These are phyloP conservation scores for Muscicapa comitata DNA, from an alignment of 2,797 vertebrate genomes.

Conservation along the genomic window DNA sequence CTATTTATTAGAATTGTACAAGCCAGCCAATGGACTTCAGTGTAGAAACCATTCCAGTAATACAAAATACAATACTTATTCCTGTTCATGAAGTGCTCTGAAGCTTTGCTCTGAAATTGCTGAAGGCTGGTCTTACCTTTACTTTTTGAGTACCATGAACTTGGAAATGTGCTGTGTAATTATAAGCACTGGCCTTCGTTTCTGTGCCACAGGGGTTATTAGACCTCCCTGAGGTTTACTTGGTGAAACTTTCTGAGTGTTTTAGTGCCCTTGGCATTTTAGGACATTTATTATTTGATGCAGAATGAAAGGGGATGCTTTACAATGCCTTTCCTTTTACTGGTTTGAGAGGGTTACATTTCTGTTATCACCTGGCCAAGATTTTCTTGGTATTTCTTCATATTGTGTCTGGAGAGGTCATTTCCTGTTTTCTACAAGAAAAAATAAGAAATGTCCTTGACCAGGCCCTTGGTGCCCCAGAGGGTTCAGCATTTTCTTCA, in stretches of 20 bases:
- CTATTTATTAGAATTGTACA: background rate
- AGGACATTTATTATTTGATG: background rate
- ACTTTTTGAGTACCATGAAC: background rate
- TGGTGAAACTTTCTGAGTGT: background rate
- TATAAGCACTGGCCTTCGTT: background rate
- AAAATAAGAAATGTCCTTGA: background rate
- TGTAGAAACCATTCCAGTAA: background rate
- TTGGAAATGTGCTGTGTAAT: background rate
- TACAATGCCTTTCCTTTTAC: background rate
- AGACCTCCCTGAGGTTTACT: background rate
- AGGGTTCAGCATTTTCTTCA: constrained; percentile 26
- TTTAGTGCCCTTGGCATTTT: background rate
- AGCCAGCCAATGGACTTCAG: background rate
- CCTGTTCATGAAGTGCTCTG: background rate
- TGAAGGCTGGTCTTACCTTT: background rate
- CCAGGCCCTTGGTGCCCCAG: background rate
- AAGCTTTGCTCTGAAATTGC: background rate
- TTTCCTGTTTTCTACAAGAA: background rate
- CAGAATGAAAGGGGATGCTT: background rate
- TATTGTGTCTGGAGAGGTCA: background rate
- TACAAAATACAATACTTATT: background rate
- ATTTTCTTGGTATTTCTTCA: background rate
- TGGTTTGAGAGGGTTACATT: background rate
- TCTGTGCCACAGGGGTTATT: background rate
- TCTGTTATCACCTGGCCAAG: background rate